phyloP scores from a whole-genome alignment of 2,888 invertebrate species.

The Chouioia cunea region DNA sequence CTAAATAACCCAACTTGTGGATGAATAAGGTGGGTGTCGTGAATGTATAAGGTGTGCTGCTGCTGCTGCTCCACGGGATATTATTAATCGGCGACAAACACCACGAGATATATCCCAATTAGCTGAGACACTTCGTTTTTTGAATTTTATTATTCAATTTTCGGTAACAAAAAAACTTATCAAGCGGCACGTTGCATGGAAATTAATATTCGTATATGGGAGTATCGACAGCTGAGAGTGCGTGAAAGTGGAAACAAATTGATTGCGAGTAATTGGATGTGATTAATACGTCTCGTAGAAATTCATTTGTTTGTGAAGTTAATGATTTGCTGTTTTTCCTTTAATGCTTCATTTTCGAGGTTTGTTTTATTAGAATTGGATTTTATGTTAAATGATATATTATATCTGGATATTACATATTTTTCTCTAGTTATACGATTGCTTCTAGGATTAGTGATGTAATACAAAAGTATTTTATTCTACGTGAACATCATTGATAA shows the following conservation, averaged over 20 bases:
- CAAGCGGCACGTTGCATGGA: not conserved
- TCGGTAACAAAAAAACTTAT: too few relatives aligned
- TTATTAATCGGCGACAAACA: too few relatives aligned
- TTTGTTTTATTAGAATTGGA: not conserved
- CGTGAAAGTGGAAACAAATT: constrained; percentile 30
- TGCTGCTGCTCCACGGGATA: too few relatives aligned
- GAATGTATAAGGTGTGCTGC: constrained; percentile 13
- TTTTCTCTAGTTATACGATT: too few relatives aligned
- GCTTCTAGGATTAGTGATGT: too few relatives aligned
- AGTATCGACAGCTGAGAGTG: not conserved
- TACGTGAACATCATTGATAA: too few relatives aligned
- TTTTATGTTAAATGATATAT: too few relatives aligned
- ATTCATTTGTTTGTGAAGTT: constrained; percentile 21
- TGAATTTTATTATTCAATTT: too few relatives aligned
- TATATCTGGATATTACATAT: too few relatives aligned
- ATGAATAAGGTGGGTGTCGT: constrained; percentile 3
- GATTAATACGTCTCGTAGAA: constrained; percentile 11
- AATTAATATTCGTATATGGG: constrained; percentile 16
- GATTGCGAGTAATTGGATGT: constrained; percentile 37
- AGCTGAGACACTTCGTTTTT: constrained; percentile 6
- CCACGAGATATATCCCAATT: constrained; percentile 25
- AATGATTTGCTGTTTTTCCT: not conserved
- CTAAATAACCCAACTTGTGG: too few relatives aligned
- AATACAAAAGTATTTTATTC: too few relatives aligned
- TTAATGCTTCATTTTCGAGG: not conserved